These are phyloP conservation scores for Mylabris sibirica DNA, from an alignment of 2,888 invertebrate species.

Conservation along the genomic window DNA sequence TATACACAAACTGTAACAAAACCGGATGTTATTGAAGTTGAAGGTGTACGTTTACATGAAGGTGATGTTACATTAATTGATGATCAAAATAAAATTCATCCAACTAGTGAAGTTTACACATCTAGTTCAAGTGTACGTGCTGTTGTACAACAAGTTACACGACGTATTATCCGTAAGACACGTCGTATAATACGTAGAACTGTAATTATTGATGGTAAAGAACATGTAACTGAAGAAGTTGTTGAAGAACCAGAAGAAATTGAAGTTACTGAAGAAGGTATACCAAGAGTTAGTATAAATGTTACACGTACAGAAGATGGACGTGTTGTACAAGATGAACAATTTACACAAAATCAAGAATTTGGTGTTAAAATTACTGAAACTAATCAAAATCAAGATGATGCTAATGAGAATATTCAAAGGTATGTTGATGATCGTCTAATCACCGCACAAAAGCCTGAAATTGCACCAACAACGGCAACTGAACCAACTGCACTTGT, in stretches of 20 bases:
- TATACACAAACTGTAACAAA: slow-evolving; percentile 67
- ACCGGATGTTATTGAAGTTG: slow-evolving; percentile 58
- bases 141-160: slow-evolving; percentile 82
- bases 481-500: slow-evolving; percentile 33
- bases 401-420: slow-evolving; percentile 26
- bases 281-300: slow-evolving; percentile 75
- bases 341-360: slow-evolving; percentile 41
- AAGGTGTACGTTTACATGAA: slow-evolving; percentile 58
- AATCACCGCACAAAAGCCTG: slow-evolving; percentile 50
- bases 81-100: slow-evolving; percentile 51
- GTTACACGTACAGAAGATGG: slow-evolving; percentile 68
- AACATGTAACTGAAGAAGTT: slow-evolving; percentile 82
- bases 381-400: slow-evolving; percentile 30
- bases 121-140: slow-evolving; percentile 78
- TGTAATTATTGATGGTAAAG: slow-evolving; percentile 83
- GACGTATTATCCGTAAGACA: slow-evolving; percentile 77
- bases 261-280: slow-evolving; percentile 75
- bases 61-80: slow-evolving; percentile 60
- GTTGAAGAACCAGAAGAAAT: slow-evolving; percentile 85
- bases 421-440: slow-evolving; percentile 57
- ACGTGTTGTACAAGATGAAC: slow-evolving; percentile 58
- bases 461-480: slow-evolving; percentile 46
- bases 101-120: slow-evolving; percentile 62
- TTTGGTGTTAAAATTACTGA: slow-evolving; percentile 41
- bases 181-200: slow-evolving; percentile 78